Conservation (phyloP, 2,797 vertebrate genomes). For the Hyperoplus lanceolatus region DNA sequence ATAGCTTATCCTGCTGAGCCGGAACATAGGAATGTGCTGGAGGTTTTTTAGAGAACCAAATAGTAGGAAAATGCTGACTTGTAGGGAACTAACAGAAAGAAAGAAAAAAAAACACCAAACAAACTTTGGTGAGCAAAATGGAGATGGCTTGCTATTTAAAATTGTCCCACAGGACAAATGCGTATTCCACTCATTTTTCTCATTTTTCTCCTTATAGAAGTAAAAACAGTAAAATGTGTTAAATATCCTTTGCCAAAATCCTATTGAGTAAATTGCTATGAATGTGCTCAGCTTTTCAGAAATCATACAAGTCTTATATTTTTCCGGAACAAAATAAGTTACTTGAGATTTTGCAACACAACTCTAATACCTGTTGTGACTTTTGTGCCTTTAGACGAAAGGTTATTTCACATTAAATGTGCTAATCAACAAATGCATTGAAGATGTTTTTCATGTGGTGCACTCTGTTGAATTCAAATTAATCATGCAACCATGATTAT, state of each 20-base stretch:
- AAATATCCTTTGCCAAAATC: background rate
- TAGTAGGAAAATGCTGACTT: slow-evolving; percentile 74
- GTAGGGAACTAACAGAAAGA: slow-evolving; percentile 38
- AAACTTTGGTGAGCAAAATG: slow-evolving; percentile 53
- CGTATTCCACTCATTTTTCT: too few species aligned
- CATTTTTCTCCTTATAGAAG: too few species aligned
- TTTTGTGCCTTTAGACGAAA: background rate
- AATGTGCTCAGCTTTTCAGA: background rate
- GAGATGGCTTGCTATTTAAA: slow-evolving; percentile 36
- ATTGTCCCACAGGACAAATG: background rate
- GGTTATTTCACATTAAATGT: background rate
- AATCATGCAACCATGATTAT: background rate
- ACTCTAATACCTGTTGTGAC: background rate
- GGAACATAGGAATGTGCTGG: slow-evolving; percentile 67
- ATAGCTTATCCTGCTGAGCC: slow-evolving; percentile 73
- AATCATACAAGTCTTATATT: background rate
- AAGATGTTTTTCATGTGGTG: slow-evolving; percentile 13
- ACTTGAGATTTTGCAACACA: background rate
- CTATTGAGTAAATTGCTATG: background rate
- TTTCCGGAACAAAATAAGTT: background rate
- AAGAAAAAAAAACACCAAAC: slow-evolving; percentile 29
- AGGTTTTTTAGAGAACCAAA: slow-evolving; percentile 69
- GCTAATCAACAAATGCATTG: slow-evolving; percentile 1
- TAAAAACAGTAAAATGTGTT: background rate
- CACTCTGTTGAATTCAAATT: slow-evolving; percentile 7